Evolutionary conservation across 2,797 vertebrate species (phyloP).

Genomic region (Sebastes taczanowskii): DNA sequence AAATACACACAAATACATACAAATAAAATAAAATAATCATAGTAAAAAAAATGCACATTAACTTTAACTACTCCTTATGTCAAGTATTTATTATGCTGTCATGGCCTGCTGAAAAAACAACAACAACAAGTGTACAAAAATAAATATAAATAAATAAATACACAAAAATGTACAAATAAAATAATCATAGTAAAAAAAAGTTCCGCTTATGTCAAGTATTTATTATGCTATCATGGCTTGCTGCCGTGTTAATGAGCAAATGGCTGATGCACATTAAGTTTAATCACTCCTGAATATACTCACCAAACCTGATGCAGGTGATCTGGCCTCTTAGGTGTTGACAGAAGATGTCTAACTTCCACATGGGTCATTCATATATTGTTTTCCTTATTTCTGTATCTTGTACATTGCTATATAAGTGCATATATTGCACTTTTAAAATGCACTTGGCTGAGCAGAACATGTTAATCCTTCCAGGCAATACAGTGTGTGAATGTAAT

Average conservation of each 20-base stretch:
- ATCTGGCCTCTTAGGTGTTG: not conserved
- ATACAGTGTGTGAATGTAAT: not conserved
- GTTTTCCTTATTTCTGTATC: not conserved
- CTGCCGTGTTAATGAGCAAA: conserved; percentile 61
- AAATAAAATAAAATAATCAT: too few species aligned
- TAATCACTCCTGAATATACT: not conserved
- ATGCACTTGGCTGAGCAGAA: not conserved
- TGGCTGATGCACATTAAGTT: not conserved
- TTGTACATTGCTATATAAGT: too few species aligned
- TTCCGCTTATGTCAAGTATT: not conserved
- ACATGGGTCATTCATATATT: not conserved
- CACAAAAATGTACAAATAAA: too few species aligned
- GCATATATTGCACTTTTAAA: not conserved
- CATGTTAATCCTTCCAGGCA: not conserved
- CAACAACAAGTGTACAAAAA: too few species aligned
- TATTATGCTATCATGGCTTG: conserved; percentile 18
- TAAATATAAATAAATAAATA: too few species aligned
- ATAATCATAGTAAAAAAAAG: too few species aligned
- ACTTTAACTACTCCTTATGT: too few species aligned
- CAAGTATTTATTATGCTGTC: too few species aligned
- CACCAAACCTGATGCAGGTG: too few species aligned
- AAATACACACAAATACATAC: too few species aligned
- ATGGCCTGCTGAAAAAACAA: too few species aligned
- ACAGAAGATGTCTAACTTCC: not conserved
- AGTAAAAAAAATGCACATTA: too few species aligned